Evolutionary conservation across 2,797 vertebrate species (phyloP).

Genomic region (Sus cebifrons): DNA sequence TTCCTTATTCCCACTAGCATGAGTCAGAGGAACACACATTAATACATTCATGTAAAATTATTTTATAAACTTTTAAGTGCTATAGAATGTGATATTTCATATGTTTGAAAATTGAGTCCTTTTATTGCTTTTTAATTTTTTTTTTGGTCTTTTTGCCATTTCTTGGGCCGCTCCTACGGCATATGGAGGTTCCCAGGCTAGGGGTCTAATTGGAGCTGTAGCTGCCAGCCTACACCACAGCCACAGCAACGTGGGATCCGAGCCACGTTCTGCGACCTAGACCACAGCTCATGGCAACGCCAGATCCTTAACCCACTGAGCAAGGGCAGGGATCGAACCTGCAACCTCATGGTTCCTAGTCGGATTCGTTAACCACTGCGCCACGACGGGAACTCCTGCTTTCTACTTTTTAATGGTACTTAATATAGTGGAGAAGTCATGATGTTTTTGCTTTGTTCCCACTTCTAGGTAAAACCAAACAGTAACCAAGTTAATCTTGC

Average conservation of each 20-base stretch:
- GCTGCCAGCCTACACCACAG: no score
- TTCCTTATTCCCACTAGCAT: neutral
- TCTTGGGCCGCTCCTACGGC: no score
- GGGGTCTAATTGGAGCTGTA: no score
- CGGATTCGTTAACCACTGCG: no score
- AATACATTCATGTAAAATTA: constrained; percentile 38
- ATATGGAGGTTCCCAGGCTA: no score
- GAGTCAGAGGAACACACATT: constrained; percentile 44
- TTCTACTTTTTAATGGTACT: constrained; percentile 39
- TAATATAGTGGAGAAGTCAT: constrained; percentile 25
- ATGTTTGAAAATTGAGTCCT: constrained; percentile 33
- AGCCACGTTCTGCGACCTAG: no score
- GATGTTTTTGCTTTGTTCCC: constrained; percentile 66
- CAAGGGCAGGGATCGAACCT: no score
- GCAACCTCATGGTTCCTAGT: no score
- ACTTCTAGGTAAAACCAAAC: constrained; percentile 96
- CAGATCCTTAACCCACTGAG: no score
- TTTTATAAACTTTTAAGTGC: constrained; percentile 55
- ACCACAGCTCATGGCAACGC: no score
- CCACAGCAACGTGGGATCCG: no score
- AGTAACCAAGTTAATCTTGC: constrained; percentile 99
- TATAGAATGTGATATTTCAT: constrained; percentile 44
- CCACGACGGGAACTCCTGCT: neutral
- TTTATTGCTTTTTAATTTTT: constrained; percentile 55
- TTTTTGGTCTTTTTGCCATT: no score